Conservation (phyloP, 2,888 invertebrate genomes). For the Clusia tigrina region DNA sequence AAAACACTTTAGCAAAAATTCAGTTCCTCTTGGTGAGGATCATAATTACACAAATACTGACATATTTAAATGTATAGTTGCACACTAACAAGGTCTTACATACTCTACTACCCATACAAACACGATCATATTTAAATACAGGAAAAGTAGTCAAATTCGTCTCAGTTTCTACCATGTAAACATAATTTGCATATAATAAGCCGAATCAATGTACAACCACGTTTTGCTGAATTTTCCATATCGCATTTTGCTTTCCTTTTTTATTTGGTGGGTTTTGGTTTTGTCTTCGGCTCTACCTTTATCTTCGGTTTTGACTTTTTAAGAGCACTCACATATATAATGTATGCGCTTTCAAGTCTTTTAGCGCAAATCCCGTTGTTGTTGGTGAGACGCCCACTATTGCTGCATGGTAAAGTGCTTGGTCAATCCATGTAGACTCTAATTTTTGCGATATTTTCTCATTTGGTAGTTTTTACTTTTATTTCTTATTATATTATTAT, state of each 20-base stretch:
- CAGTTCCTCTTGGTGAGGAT: no score
- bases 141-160: conserved; percentile 27
- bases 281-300: no score
- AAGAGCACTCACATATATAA: neutral
- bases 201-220: conserved; percentile 62
- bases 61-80: no score
- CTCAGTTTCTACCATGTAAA: conserved; percentile 45
- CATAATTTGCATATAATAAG: conserved; percentile 64
- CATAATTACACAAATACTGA: no score
- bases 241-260: neutral
- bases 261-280: conserved; percentile 12
- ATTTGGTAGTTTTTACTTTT: conserved; percentile 39
- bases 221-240: conserved; percentile 50
- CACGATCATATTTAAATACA: neutral
- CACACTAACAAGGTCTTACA: no score
- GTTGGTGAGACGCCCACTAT: neutral
- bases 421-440: conserved; percentile 52
- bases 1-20: no score
- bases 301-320: neutral
- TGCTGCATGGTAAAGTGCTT: conserved; percentile 23
- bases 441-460: conserved; percentile 56
- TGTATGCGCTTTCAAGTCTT: neutral
- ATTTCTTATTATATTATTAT: neutral
- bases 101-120: neutral
- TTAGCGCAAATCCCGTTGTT: neutral